Evolutionary conservation across 2,888 invertebrate genomes (phyloP).

Genomic region (Tachina fera): DNA sequence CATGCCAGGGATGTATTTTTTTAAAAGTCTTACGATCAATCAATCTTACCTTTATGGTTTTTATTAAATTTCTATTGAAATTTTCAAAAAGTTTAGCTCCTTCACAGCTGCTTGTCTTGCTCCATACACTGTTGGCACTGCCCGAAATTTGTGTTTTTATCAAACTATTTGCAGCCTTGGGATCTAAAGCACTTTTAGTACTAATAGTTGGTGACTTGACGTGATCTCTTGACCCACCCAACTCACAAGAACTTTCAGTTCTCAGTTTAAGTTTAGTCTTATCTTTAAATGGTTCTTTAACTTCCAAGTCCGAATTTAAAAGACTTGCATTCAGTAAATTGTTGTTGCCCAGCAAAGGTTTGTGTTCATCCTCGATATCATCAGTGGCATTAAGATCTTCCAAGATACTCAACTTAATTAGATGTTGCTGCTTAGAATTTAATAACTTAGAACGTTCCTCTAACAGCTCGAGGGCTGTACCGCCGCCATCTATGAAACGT

Average conservation of each 20-base stretch:
- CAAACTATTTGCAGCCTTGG: conserved; percentile 66
- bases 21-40: no score
- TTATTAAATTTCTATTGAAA: conserved; percentile 83
- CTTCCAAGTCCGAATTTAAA: conserved; percentile 61
- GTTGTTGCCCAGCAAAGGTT: conserved; percentile 76
- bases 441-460: conserved; percentile 72
- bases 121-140: conserved; percentile 83
- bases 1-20: no score
- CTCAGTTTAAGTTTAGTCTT: conserved; percentile 66
- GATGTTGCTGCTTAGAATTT: conserved; percentile 13
- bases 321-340: conserved; percentile 73
- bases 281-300: conserved; percentile 40
- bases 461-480: conserved; percentile 78
- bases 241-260: conserved; percentile 68
- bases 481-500: conserved; percentile 79
- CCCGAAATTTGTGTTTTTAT: conserved; percentile 79
- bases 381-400: conserved; percentile 66
- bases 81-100: conserved; percentile 83
- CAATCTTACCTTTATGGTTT: conserved; percentile 81
- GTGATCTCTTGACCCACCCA: conserved; percentile 44
- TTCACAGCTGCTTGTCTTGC: conserved; percentile 82
- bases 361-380: conserved; percentile 77
- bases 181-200: conserved; percentile 68
- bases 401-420: background rate
- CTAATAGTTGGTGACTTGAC: conserved; percentile 72